Evolutionary conservation across 1,140 invertebrate genomes (phyloP), one percentile per base, ranked within the genome.

Genomic region (Brachionus rotundiformis): DNA sequence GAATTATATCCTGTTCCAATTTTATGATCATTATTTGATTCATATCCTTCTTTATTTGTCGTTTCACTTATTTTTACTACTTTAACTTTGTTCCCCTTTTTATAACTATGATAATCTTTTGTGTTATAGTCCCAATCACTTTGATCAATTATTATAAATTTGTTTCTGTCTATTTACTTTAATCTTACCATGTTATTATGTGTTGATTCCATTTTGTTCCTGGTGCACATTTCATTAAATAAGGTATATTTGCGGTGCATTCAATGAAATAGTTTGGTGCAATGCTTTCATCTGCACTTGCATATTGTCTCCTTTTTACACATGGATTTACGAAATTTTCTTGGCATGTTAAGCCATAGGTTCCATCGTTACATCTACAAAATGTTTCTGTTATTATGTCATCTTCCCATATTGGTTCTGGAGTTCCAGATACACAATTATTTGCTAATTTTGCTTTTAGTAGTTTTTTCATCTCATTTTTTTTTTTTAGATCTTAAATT

Each of bases 321-420:
- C 76, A 79, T 1, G 76, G 76, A 63, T 79, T 79, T 39, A 8
- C 0, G 23, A 59, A 79, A 41, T 79, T 59, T 63, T 79, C 76
- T 36, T 23, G 1, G 13, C 76, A 79, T 19, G 29, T 59, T 2
- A 79, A 31, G 25, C 76, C 76, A 33, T 79, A 79, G 47, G 31
- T 59, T 19, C 76, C 76, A 79, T 23, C 23, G 13, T 47, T 47
- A 39, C 76, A 79, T 29, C 76, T n/a, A 63, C 76, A 79, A 59
- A 59, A 79, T 2, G 47, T 79, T 59, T 79, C 76, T 31, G 76
- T 79, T 6, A 79, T 59, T 63, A 13, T 7, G n/a, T 59, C 47
- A 59, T 63, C 76, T 41, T 79, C 76, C 76, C 76, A 79, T 19
- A 79, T 79, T 59, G 76, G 76, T 13, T 79, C 47, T n/a, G 36